Conservation (phyloP, 2,113 vertebrate genomes). For the Sitta europaea region DNA sequence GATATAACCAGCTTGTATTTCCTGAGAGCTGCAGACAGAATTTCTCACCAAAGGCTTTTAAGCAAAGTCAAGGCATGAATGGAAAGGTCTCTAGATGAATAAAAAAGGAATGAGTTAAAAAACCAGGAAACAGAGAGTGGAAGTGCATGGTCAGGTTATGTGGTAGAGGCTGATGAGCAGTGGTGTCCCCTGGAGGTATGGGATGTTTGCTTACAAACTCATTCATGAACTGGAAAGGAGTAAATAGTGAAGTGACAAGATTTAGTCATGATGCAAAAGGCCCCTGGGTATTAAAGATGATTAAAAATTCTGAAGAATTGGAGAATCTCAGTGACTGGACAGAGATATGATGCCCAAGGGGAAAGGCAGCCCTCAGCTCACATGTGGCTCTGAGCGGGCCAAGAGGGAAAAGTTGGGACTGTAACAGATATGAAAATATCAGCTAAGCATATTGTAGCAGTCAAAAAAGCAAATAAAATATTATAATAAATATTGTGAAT, state of each 20-base stretch:
- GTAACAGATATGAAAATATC: not conserved
- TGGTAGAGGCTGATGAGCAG: not conserved
- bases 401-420: not conserved
- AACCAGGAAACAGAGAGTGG: not conserved
- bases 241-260: not conserved
- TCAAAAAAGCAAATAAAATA: not conserved
- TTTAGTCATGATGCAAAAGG: not conserved
- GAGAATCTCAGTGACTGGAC: not conserved
- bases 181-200: not conserved
- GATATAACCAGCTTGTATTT: constrained; percentile 51
- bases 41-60: constrained; percentile 45
- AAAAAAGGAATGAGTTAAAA: not conserved
- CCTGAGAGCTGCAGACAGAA: constrained; percentile 32
- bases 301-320: not conserved
- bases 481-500: no score
- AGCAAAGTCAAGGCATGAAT: not conserved
- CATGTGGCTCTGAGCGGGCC: not conserved
- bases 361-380: not conserved
- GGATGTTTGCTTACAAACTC: not conserved
- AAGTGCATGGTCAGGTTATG: not conserved
- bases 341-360: not conserved
- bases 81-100: not conserved
- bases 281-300: not conserved
- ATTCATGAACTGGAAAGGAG: not conserved
- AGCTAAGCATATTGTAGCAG: not conserved